phyloP scores from a whole-genome alignment of 2,888 invertebrate species.

The Philaethria dido region DNA sequence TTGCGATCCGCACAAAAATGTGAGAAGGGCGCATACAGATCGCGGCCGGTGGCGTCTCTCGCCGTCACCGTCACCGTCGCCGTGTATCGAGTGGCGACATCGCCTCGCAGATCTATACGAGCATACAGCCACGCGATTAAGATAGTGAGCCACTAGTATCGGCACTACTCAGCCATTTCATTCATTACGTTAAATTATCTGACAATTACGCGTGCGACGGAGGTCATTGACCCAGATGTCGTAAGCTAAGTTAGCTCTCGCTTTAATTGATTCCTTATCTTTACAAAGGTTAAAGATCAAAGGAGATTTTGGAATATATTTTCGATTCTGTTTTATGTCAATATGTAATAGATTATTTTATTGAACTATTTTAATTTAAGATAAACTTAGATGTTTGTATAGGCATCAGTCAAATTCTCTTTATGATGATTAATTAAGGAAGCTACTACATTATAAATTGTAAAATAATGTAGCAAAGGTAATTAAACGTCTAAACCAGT shows the following conservation, averaged over 20 bases:
- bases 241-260: slow-evolving; percentile 21
- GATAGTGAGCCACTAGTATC: slow-evolving; percentile 57
- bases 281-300: slow-evolving; percentile 12
- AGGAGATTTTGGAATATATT: slow-evolving; percentile 3
- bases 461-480: neutral
- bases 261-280: slow-evolving; percentile 25
- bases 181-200: slow-evolving; percentile 72
- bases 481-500: no score
- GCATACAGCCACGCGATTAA: slow-evolving; percentile 42
- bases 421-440: neutral
- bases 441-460: neutral
- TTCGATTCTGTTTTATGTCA: neutral
- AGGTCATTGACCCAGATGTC: slow-evolving; percentile 62
- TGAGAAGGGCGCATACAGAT: slow-evolving; percentile 68
- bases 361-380: neutral
- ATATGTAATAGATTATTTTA: neutral
- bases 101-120: slow-evolving; percentile 58
- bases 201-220: slow-evolving; percentile 63
- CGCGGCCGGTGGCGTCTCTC: slow-evolving; percentile 55
- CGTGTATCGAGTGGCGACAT: slow-evolving; percentile 37
- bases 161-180: slow-evolving; percentile 45
- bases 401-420: neutral
- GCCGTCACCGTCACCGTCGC: slow-evolving; percentile 37
- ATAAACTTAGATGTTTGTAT: neutral
- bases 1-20: slow-evolving; percentile 70